Evolutionary conservation across 2,113 vertebrate species (phyloP).

Genomic region (Strix uralensis): DNA sequence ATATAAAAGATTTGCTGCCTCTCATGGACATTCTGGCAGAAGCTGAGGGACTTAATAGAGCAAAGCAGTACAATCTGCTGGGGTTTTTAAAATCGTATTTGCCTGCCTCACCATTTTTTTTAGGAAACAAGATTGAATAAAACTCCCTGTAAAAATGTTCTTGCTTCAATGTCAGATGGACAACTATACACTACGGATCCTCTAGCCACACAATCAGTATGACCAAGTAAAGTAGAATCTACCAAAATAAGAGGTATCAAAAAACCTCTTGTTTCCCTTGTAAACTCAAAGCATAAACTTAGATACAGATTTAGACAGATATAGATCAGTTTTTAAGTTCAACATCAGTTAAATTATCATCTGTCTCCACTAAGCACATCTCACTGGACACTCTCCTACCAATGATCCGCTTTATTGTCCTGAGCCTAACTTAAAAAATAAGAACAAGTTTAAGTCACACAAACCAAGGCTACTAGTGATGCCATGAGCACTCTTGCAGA

Average conservation of each 20-base stretch:
- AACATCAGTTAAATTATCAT: background rate
- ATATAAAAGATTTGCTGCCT: background rate
- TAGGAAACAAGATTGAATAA: background rate
- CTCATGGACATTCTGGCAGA: background rate
- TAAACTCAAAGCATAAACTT: background rate
- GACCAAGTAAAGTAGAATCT: background rate
- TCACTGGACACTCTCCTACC: background rate
- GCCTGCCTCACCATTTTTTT: background rate
- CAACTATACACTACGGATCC: background rate
- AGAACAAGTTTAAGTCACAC: background rate
- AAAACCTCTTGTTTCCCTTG: background rate
- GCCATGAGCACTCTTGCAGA: background rate
- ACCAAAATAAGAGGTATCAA: background rate
- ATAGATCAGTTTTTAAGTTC: background rate
- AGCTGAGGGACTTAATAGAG: background rate
- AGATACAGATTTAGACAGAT: background rate
- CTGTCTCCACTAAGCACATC: background rate
- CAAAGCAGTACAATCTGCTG: background rate
- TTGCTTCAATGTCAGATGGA: background rate
- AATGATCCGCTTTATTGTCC: background rate
- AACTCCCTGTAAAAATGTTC: background rate
- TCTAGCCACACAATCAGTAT: background rate
- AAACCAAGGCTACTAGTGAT: background rate
- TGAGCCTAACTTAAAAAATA: background rate
- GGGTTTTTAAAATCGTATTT: background rate